Conservation (phyloP, 2,797 vertebrate genomes). For the Anas acuta region DNA sequence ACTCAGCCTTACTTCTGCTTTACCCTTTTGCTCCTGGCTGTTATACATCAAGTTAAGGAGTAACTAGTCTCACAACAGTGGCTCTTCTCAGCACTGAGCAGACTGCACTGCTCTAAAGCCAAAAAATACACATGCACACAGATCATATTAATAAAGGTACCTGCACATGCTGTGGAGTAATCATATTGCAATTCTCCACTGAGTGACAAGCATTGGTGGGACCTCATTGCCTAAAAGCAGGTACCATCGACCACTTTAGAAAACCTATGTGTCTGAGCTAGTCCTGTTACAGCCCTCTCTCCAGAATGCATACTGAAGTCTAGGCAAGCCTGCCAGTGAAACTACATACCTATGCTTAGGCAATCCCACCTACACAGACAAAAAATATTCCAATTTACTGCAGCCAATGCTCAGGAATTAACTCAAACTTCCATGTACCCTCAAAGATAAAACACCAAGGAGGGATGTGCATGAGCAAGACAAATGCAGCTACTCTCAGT, state of each 20-base stretch:
- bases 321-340: background rate
- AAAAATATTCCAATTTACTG: background rate
- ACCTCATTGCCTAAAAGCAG: background rate
- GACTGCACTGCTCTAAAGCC: too few species aligned
- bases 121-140: rapidly evolving
- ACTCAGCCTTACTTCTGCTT: background rate
- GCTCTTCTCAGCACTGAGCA: background rate
- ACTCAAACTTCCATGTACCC: background rate
- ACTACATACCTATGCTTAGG: background rate
- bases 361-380: background rate
- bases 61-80: background rate
- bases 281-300: background rate
- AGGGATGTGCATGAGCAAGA: background rate
- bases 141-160: background rate
- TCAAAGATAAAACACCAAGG: background rate
- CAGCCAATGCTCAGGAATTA: background rate
- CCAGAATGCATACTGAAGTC: background rate
- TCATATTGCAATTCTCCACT: rapidly evolving
- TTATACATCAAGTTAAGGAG: background rate
- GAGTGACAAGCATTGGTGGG: background rate
- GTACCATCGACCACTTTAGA: background rate
- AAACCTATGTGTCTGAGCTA: background rate
- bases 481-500: background rate
- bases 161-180: background rate
- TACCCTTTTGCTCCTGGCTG: background rate